Evolutionary conservation across 2,888 invertebrate genomes (phyloP), one percentile per base, ranked within the genome.

Genomic region (Oscheius onirici): DNA sequence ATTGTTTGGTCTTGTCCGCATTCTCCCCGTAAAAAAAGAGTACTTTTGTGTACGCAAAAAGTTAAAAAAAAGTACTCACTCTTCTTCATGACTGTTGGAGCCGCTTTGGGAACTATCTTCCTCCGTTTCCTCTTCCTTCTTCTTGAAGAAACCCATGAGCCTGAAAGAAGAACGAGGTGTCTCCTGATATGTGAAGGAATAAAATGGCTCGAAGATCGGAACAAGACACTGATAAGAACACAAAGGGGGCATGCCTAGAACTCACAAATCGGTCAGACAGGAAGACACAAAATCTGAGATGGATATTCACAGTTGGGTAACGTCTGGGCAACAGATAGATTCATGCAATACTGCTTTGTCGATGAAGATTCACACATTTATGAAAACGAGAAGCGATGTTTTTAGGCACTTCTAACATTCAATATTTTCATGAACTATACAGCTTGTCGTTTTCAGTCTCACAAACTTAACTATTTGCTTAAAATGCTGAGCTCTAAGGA

Each of bases 141-240:
- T 46, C 28, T 63, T 63, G 28, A 63, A 63, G 8, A 63, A 20
- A 34, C 63, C 49, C 63, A 63, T 63, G 28, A 28, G 46, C 34
- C 60, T 60, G 60, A 60, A 60, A 60, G 3, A 20, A 60, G 34
- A 34, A 34, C 34, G 34, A 34, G 34, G 34, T 34, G 34, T 34
- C 34, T 34, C 34, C 34, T 34, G 34, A 41, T 41, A n/a, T 22
- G 8, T 26, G n/a, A 55, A 28, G 26, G n/a, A 24, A 55, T 15
- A n/a, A 55, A 15, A 15, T 55, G 54, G 22, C n/a, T 20, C 11
- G 13, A 11, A 55, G 34, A 46, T 17, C 20, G 46, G 20, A 46
- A 46, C n/a, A 46, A 46, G 46, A 3, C 5, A 58, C 41, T 58
- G 58, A 58, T 58, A 58, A 58, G 41, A 41, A 58, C 43, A 58